These are phyloP conservation scores for Oncorhynchus nerka DNA, from an alignment of 2,113 vertebrate genomes.

Conservation along the genomic window DNA sequence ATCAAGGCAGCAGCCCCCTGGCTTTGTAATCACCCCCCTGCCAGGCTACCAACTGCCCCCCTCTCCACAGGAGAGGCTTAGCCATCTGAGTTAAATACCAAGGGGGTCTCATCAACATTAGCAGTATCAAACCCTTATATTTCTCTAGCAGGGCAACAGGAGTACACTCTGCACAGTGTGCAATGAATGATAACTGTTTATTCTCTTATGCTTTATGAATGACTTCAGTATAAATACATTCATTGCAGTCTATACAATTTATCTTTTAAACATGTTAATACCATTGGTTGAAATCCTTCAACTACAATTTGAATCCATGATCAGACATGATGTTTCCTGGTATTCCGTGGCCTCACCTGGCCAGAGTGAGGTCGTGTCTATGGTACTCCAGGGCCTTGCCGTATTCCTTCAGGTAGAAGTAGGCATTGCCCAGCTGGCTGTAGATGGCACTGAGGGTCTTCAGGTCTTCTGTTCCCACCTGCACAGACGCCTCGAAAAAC, in stretches of 20 bases:
- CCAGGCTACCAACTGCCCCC: slow-evolving; percentile 53
- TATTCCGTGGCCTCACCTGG: slow-evolving; percentile 76
- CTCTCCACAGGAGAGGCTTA: slow-evolving; percentile 45
- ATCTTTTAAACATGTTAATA: background rate
- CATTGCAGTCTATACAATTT: background rate
- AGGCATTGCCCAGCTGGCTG: slow-evolving; percentile 97
- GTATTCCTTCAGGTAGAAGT: slow-evolving; percentile 97
- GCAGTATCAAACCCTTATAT: slow-evolving; percentile 6
- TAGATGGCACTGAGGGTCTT: slow-evolving; percentile 98
- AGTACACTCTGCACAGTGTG: background rate
- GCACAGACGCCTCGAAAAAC: slow-evolving; percentile 94
- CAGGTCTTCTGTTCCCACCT: slow-evolving; percentile 94
- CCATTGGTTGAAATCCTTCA: background rate
- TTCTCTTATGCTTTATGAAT: background rate
- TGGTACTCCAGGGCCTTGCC: slow-evolving; percentile 92
- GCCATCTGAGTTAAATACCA: slow-evolving; percentile 26
- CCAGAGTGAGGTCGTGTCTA: slow-evolving; percentile 90
- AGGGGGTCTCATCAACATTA: slow-evolving; percentile 32
- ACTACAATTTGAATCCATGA: background rate
- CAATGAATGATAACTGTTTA: background rate
- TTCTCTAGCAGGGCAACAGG: background rate
- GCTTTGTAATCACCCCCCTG: slow-evolving; percentile 56
- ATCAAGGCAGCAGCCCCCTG: slow-evolving; percentile 50
- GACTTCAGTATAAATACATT: background rate
- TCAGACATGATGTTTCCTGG: background rate